These are phyloP conservation scores for Bombus huntii DNA, from an alignment of 1,140 invertebrate species.

Conservation along the genomic window DNA sequence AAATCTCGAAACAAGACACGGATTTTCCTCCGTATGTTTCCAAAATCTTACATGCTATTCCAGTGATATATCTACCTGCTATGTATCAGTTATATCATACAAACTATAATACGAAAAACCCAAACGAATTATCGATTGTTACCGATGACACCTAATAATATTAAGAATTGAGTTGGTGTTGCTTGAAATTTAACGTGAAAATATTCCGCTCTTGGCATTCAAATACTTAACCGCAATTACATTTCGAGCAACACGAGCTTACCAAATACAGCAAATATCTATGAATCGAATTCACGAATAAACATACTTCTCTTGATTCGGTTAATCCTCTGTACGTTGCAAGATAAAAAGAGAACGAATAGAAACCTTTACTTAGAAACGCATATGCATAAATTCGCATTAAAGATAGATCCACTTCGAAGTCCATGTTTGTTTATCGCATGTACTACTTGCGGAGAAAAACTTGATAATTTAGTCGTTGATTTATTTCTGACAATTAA, in stretches of 20 bases:
- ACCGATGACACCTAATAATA: neutral
- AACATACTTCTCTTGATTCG: neutral
- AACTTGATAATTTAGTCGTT: neutral
- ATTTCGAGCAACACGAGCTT: neutral
- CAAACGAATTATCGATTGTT: constrained; percentile 12
- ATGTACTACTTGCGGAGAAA: neutral
- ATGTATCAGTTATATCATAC: constrained; percentile 20
- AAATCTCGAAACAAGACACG: neutral
- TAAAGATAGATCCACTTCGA: neutral
- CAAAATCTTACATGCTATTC: constrained; percentile 19
- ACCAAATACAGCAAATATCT: too few species aligned
- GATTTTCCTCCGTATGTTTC: constrained; percentile 24
- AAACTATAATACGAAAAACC: constrained; percentile 2
- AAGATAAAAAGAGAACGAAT: neutral
- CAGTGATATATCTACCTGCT: constrained; percentile 30
- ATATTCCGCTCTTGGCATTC: neutral
- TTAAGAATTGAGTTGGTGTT: neutral
- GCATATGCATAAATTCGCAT: neutral
- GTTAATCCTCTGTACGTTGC: neutral
- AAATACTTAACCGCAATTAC: neutral
- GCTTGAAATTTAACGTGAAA: neutral
- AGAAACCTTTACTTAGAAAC: neutral
- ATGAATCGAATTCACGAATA: neutral
- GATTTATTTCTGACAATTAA: neutral
- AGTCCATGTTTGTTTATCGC: neutral